phyloP scores from a whole-genome alignment of 1,140 invertebrate genomes.

The Drosophila santomea region DNA sequence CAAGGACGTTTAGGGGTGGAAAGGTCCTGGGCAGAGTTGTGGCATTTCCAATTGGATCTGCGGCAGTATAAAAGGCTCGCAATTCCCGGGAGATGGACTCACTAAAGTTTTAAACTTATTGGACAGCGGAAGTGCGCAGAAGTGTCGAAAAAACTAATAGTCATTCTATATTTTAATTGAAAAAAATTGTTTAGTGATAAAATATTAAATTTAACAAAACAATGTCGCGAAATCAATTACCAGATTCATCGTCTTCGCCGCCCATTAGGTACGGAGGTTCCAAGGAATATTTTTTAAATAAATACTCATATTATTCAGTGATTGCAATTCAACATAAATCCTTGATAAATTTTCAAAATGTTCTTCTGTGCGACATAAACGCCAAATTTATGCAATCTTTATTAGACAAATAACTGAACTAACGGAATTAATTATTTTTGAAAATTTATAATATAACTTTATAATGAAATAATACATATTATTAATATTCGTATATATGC shows the following conservation, averaged over 20 bases:
- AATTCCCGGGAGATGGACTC: conserved; percentile 71
- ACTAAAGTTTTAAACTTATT: conserved; percentile 71
- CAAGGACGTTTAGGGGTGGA: conserved; percentile 61
- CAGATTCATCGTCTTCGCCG: conserved; percentile 86
- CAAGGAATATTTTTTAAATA: not conserved
- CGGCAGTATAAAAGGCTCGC: conserved; percentile 68
- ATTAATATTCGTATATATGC: not conserved
- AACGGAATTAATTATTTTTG: too few relatives aligned
- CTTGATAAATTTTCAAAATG: not conserved
- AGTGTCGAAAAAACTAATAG: not conserved
- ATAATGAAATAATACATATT: too few relatives aligned
- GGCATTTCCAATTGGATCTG: conserved; percentile 70
- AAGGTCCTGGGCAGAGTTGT: conserved; percentile 24
- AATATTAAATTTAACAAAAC: conserved; percentile 15
- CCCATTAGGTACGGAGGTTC: conserved; percentile 83
- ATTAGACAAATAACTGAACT: too few relatives aligned
- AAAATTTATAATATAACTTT: too few relatives aligned
- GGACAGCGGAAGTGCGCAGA: conserved; percentile 38
- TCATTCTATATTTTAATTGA: not conserved
- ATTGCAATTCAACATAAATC: not conserved
- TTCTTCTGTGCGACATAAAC: too few relatives aligned
- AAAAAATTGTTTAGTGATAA: not conserved
- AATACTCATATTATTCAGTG: not conserved
- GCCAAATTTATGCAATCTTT: too few relatives aligned
- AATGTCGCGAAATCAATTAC: conserved; percentile 85